These are phyloP conservation scores for Chaetops frenatus DNA, from an alignment of 2,113 vertebrate species.

Conservation along the genomic window DNA sequence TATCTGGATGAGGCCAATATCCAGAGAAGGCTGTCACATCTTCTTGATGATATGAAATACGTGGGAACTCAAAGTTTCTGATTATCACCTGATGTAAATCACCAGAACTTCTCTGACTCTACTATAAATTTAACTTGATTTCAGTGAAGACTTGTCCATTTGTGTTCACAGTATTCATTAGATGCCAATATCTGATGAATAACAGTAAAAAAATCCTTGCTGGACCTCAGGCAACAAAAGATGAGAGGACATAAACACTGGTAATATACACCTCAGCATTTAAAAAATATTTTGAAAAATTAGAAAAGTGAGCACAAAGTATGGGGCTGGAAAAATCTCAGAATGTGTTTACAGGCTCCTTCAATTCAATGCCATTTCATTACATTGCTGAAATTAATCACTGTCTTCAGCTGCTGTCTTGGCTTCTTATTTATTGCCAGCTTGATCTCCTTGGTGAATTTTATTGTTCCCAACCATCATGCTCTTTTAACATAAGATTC, in stretches of 20 bases:
- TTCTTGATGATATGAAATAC: background rate
- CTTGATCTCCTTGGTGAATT: slow-evolving; percentile 11
- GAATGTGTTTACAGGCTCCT: background rate
- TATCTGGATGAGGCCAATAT: background rate
- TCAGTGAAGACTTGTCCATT: background rate
- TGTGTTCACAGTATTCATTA: background rate
- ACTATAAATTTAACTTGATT: background rate
- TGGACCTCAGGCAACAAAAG: background rate
- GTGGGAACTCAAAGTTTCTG: background rate
- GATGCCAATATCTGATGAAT: background rate
- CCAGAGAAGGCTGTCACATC: background rate
- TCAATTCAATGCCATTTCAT: slow-evolving; percentile 17
- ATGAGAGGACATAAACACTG: background rate
- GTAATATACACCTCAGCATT: background rate
- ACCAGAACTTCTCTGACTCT: background rate
- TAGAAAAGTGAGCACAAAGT: background rate
- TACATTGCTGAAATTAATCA: slow-evolving; percentile 27
- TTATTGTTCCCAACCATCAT: slow-evolving; percentile 3
- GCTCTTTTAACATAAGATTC: background rate
- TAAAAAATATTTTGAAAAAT: background rate
- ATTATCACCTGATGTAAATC: background rate
- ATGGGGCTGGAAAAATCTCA: background rate
- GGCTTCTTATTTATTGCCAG: slow-evolving; percentile 31
- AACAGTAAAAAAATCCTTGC: background rate
- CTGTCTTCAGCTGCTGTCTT: slow-evolving; percentile 15